Conservation (phyloP, 2,797 vertebrate genomes). For the Micrastur ruficollis region DNA sequence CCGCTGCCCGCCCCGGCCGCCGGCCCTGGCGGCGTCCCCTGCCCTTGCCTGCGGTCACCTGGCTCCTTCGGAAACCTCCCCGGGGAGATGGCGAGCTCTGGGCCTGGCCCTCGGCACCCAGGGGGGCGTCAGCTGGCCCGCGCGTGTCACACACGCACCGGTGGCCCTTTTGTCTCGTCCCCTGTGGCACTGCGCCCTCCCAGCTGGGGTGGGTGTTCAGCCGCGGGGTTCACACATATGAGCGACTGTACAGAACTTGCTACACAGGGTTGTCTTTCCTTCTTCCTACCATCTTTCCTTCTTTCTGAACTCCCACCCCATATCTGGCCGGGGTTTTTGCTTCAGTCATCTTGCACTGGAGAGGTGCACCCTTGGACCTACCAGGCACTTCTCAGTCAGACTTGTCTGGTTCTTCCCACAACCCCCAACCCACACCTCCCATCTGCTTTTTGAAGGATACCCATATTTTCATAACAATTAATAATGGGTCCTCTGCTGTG, state of each 20-base stretch:
- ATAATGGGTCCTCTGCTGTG: background rate
- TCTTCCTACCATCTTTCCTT: background rate
- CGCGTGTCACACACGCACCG: background rate
- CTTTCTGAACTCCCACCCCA: background rate
- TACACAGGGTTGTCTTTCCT: background rate
- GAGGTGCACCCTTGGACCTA: too few species aligned
- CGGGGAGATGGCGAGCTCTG: background rate
- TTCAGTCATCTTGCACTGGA: background rate
- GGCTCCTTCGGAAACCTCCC: background rate
- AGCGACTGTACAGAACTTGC: background rate
- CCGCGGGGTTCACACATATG: background rate
- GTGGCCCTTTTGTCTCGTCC: background rate
- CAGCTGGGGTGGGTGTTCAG: background rate
- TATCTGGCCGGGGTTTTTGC: rapidly evolving
- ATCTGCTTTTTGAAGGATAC: background rate
- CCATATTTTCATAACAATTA: background rate
- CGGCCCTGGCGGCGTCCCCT: background rate
- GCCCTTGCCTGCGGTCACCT: background rate
- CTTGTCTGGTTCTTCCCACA: background rate
- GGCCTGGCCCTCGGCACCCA: background rate
- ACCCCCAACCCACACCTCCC: background rate
- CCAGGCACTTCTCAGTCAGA: background rate
- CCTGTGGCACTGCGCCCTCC: background rate
- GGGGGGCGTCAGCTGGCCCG: background rate
- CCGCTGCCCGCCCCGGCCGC: background rate